Evolutionary conservation across 2,888 invertebrate species (phyloP), one percentile per base, ranked within the genome.

Genomic region (Chrysolina haemoptera): DNA sequence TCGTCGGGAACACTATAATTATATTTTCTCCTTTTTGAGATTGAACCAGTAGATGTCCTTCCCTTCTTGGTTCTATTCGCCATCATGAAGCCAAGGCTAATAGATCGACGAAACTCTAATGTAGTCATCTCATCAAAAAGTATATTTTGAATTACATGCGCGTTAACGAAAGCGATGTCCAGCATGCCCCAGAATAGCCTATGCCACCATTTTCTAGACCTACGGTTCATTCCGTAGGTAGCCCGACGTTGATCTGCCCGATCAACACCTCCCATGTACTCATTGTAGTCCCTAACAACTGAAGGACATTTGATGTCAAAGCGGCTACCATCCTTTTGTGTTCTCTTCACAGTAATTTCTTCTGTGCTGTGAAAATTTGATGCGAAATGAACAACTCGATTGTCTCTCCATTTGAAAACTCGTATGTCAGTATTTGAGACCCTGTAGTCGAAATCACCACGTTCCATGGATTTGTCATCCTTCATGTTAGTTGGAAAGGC

Each of bases 291-390:
- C 35, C 20, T 40, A 59, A 68, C 68, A 41, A 59, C 40, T 14
- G 68, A 68, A 16, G 68, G 68, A 20, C 68, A 62, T 69, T 43
- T 65, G 35, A 81, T 67, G 43, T 75, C 63, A 16, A 53, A 62
- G 46, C 27, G 63, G 53, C 71, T 68, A 68, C 78, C 78, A 77
- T 78, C 71, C 64, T 79, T 76, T 71, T 80, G 68, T 59, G 69
- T 78, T 63, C 80, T 73, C 43, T 68, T 67, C 14, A 81, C 77
- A 20, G 62, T 76, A 10, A 73, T 73, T 55, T 69, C 53, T 71
- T 80, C 75, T 40, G 75, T 75, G 12, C 79, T 77, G 70, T 81
- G 80, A 67, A 75, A 81, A 65, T 81, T 81, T 40, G 77, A 76
- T 27, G 64, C 69, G 53, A 75, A 68, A 68, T 76, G 53, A 12